Conservation (phyloP, 2,113 vertebrate species). For the Alligator sinensis region DNA sequence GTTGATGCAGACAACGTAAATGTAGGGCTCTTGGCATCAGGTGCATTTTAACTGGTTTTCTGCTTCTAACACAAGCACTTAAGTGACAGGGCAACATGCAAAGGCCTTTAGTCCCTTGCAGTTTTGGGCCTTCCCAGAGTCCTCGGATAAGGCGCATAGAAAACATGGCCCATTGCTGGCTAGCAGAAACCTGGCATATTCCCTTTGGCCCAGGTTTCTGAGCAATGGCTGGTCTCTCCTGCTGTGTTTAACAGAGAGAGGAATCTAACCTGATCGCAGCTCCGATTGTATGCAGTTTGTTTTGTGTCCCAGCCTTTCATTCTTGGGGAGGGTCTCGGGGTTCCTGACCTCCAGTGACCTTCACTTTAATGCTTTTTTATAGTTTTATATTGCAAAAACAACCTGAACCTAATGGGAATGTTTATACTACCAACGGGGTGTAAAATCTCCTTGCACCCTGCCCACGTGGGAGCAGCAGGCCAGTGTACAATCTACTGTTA, state of each 20-base stretch:
- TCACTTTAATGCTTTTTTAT: background rate
- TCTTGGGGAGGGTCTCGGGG: background rate
- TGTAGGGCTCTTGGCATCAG: background rate
- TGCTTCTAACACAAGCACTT: background rate
- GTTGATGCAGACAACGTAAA: background rate
- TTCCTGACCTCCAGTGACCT: background rate
- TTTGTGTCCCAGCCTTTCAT: background rate
- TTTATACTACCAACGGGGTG: constrained; percentile 16
- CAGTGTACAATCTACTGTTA: background rate
- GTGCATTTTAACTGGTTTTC: accelerated
- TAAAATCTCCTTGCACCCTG: constrained; percentile 23
- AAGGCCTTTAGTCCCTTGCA: background rate
- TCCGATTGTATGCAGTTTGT: background rate
- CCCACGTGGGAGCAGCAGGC: background rate
- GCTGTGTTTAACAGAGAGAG: background rate
- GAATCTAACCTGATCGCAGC: background rate
- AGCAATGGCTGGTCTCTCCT: background rate
- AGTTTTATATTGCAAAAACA: constrained; percentile 30
- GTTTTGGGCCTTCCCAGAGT: background rate
- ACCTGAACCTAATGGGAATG: constrained; percentile 3
- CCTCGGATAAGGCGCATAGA: background rate
- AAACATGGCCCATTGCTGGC: background rate
- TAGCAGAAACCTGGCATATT: background rate
- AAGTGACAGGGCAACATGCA: background rate
- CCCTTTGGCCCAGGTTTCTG: background rate